Conservation (phyloP, 2,888 invertebrate genomes). For the Limenitis camilla region DNA sequence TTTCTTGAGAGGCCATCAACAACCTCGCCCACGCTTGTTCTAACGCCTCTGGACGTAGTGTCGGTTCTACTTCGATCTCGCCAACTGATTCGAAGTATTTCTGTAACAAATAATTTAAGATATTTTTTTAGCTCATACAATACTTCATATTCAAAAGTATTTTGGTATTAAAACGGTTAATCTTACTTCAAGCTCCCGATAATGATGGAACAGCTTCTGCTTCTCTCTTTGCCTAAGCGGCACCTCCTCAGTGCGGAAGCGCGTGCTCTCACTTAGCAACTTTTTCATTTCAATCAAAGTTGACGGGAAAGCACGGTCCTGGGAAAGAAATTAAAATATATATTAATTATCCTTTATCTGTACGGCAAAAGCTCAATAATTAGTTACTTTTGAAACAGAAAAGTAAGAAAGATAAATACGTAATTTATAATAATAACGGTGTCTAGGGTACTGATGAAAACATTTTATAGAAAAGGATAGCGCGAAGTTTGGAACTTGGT, state of each 20-base stretch:
- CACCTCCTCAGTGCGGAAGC: conserved; percentile 96
- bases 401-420: too few species aligned
- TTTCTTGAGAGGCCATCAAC: conserved; percentile 90
- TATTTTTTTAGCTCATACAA: neutral
- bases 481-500: too few species aligned
- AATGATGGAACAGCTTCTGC: conserved; percentile 88
- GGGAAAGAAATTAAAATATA: conserved; percentile 27
- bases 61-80: conserved; percentile 90
- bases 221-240: conserved; percentile 93
- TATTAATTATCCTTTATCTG: neutral
- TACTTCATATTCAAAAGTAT: too few species aligned
- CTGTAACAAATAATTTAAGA: conserved; percentile 42
- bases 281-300: conserved; percentile 97
- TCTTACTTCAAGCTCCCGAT: conserved; percentile 83
- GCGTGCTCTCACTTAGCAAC: conserved; percentile 90
- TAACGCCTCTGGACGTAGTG: conserved; percentile 88
- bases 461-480: too few species aligned
- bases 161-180: too few species aligned
- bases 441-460: too few species aligned
- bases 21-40: conserved; percentile 93
- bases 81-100: conserved; percentile 91
- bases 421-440: too few species aligned
- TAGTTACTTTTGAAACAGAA: too few species aligned
- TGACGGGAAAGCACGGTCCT: conserved; percentile 93
- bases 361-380: too few species aligned